These are phyloP conservation scores for Amphimedon queenslandica DNA, from an alignment of 37 sponge, comb jelly and placozoan genomes.

Conservation along the genomic window DNA sequence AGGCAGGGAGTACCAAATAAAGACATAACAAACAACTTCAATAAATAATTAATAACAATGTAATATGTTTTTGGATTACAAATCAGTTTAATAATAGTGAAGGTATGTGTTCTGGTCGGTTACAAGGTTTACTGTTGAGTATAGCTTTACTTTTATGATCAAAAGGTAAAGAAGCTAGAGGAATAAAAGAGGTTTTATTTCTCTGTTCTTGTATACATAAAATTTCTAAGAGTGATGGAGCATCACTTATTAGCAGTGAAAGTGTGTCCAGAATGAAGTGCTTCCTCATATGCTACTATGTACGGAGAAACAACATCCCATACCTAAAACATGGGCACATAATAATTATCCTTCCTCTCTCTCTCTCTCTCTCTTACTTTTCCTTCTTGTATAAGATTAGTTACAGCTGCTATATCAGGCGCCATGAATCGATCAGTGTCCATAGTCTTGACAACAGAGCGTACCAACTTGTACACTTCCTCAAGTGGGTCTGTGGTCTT, in stretches of 20 bases:
- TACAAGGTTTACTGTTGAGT: no score
- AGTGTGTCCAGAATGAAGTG: no score
- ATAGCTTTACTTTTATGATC: no score
- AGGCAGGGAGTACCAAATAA: conserved; percentile 12
- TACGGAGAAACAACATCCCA: conserved; percentile 30
- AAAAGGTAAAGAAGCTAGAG: no score
- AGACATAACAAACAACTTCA: neutral
- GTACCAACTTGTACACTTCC: conserved; percentile 71
- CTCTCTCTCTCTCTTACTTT: conserved; percentile 30
- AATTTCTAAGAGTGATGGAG: no score
- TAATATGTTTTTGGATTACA: no score
- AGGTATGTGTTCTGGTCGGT: no score
- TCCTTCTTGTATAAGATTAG: conserved; percentile 63
- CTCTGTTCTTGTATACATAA: no score
- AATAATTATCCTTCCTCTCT: neutral
- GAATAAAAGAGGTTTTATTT: no score
- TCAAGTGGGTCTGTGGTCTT: conserved; percentile 93
- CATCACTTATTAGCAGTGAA: no score
- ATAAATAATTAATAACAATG: neutral
- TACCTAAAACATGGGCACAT: conserved; percentile 2
- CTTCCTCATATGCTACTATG: conserved; percentile 16
- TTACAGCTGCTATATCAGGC: conserved; percentile 74
- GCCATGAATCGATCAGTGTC: conserved; percentile 70
- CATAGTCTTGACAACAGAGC: conserved; percentile 62
- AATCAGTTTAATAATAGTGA: no score